Conservation (phyloP, 2,113 vertebrate species). For the Perca flavescens region DNA sequence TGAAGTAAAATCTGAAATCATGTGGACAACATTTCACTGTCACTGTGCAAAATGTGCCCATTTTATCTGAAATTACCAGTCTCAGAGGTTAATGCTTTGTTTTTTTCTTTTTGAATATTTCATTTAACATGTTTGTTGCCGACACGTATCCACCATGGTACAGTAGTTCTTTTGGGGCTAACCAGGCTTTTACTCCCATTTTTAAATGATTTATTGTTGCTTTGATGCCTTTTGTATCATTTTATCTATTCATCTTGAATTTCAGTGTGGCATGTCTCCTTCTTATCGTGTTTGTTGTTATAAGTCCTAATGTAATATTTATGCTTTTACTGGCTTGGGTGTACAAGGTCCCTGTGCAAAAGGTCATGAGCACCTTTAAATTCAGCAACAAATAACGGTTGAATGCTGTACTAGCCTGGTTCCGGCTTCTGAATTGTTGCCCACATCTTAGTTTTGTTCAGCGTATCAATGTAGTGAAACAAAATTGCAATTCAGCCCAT, state of each 20-base stretch:
- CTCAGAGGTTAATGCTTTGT: background rate
- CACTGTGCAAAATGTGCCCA: background rate
- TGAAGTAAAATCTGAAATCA: background rate
- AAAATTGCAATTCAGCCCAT: background rate
- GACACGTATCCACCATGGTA: no score
- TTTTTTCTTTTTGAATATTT: background rate
- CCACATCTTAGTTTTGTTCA: slow-evolving; percentile 9
- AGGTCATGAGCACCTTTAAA: background rate
- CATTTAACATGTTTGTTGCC: background rate
- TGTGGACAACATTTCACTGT: background rate
- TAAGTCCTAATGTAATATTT: background rate
- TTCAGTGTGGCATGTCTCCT: background rate
- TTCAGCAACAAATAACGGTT: background rate
- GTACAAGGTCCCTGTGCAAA: background rate
- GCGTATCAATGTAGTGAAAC: slow-evolving; percentile 2
- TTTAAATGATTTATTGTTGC: background rate
- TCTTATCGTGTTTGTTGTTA: background rate
- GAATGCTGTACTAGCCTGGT: background rate
- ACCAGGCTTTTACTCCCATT: background rate
- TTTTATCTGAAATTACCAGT: background rate
- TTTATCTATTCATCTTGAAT: background rate
- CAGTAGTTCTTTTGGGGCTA: background rate
- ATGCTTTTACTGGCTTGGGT: background rate
- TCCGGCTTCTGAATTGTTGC: background rate
- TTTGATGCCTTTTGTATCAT: background rate